These are phyloP conservation scores for Trachelus tabidus DNA, from an alignment of 2,888 invertebrate genomes.

Conservation along the genomic window DNA sequence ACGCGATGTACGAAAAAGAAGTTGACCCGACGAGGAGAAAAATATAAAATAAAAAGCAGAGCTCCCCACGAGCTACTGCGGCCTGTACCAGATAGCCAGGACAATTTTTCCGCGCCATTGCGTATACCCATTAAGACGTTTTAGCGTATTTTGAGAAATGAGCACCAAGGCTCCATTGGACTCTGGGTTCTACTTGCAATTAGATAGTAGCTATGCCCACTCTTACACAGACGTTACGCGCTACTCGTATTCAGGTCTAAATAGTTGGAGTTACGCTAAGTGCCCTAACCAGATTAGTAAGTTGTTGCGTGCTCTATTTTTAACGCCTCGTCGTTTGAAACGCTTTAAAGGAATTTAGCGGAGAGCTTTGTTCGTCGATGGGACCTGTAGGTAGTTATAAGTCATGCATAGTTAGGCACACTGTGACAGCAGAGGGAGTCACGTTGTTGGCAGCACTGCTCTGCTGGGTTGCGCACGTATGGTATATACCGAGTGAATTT, in stretches of 20 bases:
- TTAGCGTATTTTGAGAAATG: conserved; percentile 60
- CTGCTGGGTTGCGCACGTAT: no score
- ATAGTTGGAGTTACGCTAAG: conserved; percentile 65
- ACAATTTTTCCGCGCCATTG: conserved; percentile 33
- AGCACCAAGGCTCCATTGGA: conserved; percentile 29
- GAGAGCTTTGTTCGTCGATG: conserved; percentile 4
- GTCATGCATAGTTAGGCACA: no score
- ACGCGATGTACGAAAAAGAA: no score
- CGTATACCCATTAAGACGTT: conserved; percentile 53
- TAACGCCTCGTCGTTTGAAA: conserved; percentile 47
- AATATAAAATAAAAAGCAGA: no score
- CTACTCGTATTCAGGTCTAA: conserved; percentile 58
- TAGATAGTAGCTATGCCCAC: neutral
- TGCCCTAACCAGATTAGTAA: conserved; percentile 66
- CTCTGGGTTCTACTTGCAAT: conserved; percentile 34
- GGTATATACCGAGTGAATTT: no score
- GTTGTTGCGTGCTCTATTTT: conserved; percentile 66
- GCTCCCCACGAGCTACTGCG: no score
- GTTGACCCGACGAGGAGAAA: no score
- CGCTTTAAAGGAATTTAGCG: conserved; percentile 12
- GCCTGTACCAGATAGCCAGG: no score
- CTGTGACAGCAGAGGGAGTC: no score
- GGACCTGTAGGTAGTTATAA: neutral
- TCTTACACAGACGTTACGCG: neutral
- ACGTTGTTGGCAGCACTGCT: no score